Conservation (phyloP, 2,888 invertebrate genomes). For the Eurytoma adleriae region DNA sequence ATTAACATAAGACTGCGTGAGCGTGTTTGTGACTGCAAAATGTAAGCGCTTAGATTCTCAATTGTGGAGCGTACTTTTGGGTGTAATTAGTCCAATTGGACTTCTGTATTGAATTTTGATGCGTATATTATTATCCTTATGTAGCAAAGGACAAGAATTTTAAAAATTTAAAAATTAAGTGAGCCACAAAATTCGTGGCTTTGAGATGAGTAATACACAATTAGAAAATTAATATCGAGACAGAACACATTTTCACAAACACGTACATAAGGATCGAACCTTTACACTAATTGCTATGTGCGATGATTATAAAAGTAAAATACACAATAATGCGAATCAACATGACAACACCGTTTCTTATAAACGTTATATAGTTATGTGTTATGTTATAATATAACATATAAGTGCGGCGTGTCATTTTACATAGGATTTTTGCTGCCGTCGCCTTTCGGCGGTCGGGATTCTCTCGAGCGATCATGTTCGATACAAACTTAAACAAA, state of each 20-base stretch:
- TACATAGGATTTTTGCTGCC: slow-evolving; percentile 57
- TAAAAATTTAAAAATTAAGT: slow-evolving; percentile 49
- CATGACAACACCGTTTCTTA: slow-evolving; percentile 54
- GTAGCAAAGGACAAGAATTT: slow-evolving; percentile 20
- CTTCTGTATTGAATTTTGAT: slow-evolving; percentile 39
- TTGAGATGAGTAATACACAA: slow-evolving; percentile 26
- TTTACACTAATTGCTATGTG: slow-evolving; percentile 25
- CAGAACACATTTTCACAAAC: slow-evolving; percentile 16
- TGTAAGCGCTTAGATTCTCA: slow-evolving; percentile 36
- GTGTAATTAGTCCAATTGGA: not conserved
- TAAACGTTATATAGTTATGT: slow-evolving; percentile 59
- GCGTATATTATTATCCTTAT: slow-evolving; percentile 46
- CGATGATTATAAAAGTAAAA: slow-evolving; percentile 43
- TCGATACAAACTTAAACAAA: slow-evolving; percentile 53
- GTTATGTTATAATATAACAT: slow-evolving; percentile 58
- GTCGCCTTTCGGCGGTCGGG: slow-evolving; percentile 50
- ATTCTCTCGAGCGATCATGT: slow-evolving; percentile 55
- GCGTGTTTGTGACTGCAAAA: slow-evolving; percentile 47
- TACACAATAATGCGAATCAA: slow-evolving; percentile 39
- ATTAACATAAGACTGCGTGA: slow-evolving; percentile 54
- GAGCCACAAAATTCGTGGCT: not conserved
- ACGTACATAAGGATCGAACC: slow-evolving; percentile 23
- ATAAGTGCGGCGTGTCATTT: slow-evolving; percentile 62
- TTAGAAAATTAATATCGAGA: slow-evolving; percentile 38
- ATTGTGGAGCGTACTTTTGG: slow-evolving; percentile 21